A percentile compares a stretch with the other conserved stretches of the same genome.
These are phyloP conservation scores for Riparia riparia DNA, from an alignment of 2,113 vertebrate species.

Conservation along the genomic window DNA sequence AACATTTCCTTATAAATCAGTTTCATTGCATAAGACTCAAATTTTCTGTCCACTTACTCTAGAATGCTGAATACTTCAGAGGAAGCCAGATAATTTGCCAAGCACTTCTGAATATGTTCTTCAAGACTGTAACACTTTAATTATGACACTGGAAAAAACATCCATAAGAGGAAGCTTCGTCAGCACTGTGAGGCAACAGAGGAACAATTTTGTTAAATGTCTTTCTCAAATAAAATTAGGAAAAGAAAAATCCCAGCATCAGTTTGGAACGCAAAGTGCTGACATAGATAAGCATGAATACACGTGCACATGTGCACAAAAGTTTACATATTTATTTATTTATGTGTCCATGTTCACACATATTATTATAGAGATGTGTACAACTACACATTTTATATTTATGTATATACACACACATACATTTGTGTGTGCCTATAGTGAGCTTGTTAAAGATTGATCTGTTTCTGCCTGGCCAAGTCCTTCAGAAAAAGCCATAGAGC, in stretches of 20 bases:
- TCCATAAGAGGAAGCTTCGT: neutral
- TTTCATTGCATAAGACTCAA: neutral
- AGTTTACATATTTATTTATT: neutral
- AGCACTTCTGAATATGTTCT: conserved; percentile 21
- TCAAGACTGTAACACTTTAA: conserved; percentile 53
- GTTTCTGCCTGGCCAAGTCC: neutral
- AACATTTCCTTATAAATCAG: neutral
- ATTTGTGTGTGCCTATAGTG: neutral
- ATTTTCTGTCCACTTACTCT: neutral
- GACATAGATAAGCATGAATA: neutral
- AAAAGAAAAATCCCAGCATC: neutral
- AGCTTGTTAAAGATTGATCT: neutral
- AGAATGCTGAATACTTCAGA: conserved; percentile 7
- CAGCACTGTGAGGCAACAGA: conserved; percentile 19
- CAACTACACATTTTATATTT: neutral
- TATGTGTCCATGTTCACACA: accelerated
- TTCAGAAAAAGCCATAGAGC: neutral
- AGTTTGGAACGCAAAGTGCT: neutral
- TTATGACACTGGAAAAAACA: conserved; percentile 26
- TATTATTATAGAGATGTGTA: neutral
- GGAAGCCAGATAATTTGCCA: conserved; percentile 3
- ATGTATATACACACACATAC: neutral
- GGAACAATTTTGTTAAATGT: neutral
- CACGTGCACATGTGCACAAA: accelerated
- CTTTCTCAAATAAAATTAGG: neutral